Percentiles rank a stretch among this genome's conserved stretches.
phyloP scores from a whole-genome alignment of 2,113 vertebrate species.

The Sinocyclocheilus anophthalmus region DNA sequence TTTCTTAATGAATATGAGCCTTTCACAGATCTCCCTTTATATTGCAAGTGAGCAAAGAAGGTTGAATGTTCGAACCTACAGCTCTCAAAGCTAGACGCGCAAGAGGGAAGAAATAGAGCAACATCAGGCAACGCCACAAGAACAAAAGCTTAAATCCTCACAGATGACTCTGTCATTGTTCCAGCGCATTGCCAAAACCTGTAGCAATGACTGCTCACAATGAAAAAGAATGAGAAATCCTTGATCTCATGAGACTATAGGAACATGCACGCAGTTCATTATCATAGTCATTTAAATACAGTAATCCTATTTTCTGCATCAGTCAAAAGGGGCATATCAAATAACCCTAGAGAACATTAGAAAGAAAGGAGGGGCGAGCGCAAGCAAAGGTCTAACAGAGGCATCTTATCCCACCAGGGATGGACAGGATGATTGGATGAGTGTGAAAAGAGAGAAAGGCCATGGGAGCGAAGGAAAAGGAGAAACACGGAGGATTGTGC shows the following conservation, averaged over 20 bases:
- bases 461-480: conserved; percentile 55
- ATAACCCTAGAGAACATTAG: conserved; percentile 63
- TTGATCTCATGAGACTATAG: conserved; percentile 55
- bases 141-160: conserved; percentile 57
- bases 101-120: conserved; percentile 47
- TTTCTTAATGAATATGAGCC: conserved; percentile 38
- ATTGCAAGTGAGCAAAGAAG: conserved; percentile 4
- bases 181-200: conserved; percentile 54
- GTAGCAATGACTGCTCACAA: conserved; percentile 59
- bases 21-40: neutral
- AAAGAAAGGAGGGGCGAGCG: conserved; percentile 45
- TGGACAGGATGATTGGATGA: conserved; percentile 48
- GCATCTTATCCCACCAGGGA: conserved; percentile 48
- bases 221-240: conserved; percentile 56
- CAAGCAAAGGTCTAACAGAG: conserved; percentile 44
- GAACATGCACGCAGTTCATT: conserved; percentile 78
- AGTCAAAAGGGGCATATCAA: conserved; percentile 77
- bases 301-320: conserved; percentile 92
- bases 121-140: conserved; percentile 58
- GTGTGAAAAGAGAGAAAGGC: conserved; percentile 43
- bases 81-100: conserved; percentile 21
- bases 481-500: conserved; percentile 51
- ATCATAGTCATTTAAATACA: conserved; percentile 95
- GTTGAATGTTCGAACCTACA: conserved; percentile 25
- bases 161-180: conserved; percentile 60